Percentiles rank a stretch among this genome's conserved stretches.
Conservation (phyloP, 2,113 vertebrate genomes). For the Addax nasomaculatus region DNA sequence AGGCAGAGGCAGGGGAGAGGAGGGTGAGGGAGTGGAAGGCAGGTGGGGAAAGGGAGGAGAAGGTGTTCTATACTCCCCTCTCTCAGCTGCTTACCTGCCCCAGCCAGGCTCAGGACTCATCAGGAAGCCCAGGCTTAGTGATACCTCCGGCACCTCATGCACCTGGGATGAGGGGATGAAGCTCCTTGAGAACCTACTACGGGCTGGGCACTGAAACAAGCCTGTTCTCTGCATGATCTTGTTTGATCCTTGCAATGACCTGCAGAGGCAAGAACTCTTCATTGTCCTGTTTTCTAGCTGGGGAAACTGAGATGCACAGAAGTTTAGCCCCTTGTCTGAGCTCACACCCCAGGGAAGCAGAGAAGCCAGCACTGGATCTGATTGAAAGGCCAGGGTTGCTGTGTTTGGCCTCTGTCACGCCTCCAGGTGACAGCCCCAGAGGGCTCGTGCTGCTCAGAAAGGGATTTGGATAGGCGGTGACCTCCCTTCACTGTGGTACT, state of each 20-base stretch:
- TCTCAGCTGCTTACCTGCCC: not conserved
- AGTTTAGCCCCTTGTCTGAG: not conserved
- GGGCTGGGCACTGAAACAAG: not conserved
- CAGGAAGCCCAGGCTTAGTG: not conserved
- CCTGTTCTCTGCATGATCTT: not conserved
- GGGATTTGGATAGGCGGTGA: not conserved
- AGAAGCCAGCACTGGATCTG: not conserved
- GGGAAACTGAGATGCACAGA: not conserved
- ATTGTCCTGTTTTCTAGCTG: not conserved
- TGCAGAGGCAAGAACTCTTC: not conserved
- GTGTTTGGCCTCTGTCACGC: not conserved
- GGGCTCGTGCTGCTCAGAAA: not conserved
- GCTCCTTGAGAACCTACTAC: not conserved
- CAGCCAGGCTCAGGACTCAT: not conserved
- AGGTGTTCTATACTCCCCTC: not conserved
- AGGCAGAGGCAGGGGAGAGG: slow-evolving; percentile 15
- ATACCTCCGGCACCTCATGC: not conserved
- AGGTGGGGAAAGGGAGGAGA: not conserved
- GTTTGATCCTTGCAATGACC: not conserved
- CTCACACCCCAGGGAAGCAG: not conserved
- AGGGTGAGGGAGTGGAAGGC: not conserved
- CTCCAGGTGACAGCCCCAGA: not conserved
- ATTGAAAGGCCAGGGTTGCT: not conserved
- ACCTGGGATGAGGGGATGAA: not conserved
- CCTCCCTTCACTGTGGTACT: not conserved